Base-by-base conservation (phyloP, 2,113 vertebrate species). In the Melanerpes formicivorus region DNA sequence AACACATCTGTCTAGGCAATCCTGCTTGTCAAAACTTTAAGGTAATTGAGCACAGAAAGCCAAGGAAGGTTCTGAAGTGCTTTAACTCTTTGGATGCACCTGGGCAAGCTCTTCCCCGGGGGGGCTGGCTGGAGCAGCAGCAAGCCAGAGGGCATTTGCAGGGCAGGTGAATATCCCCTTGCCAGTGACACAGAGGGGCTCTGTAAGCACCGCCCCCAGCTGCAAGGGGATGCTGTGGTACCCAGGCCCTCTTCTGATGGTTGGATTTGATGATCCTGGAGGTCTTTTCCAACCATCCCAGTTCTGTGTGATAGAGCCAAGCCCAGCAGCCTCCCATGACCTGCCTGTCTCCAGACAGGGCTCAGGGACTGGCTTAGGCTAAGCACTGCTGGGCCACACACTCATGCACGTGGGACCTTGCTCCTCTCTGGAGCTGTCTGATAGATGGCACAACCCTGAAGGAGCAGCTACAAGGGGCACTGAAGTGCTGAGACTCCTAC, bases 1-100 rank as follows among this genome's bases (percentile, higher is more conserved):
- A 44, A 89, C 84, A 18, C 76, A 82, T 91, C 96, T 42, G 58
- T 16, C 79, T 6, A 23, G 84, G 65, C 73, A 69, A 44, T 72
- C 46, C 81, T 26, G 4, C 82, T 32, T 37, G 71, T 40, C 26
- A 37, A 52, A 59, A 70, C 32, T 58, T 17, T 8, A 42, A 59
- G 65, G 90, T 77, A 21, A 90, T 86, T 40, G 18, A 22, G 82
- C 63, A 25, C 48, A 8, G 79, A 34, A 55, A 82, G 64, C 64
- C 65, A 29, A 27, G 60, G 69, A 73, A 77, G 79, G 46, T 18
- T 37, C 17, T 37, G 50, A 25, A 50, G 40, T 17, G 48, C 10
- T 71, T 85, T 73, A 90, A 85, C 79, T 55, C 90, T 80, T 84
- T 18, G 3, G 6, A 5, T 3, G 25, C 34, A 27, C 75, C 75